A percentile compares a stretch with the other conserved stretches of the same genome.
Evolutionary conservation across 2,797 vertebrate species (phyloP).

Genomic region (Macrochelys suwanniensis): DNA sequence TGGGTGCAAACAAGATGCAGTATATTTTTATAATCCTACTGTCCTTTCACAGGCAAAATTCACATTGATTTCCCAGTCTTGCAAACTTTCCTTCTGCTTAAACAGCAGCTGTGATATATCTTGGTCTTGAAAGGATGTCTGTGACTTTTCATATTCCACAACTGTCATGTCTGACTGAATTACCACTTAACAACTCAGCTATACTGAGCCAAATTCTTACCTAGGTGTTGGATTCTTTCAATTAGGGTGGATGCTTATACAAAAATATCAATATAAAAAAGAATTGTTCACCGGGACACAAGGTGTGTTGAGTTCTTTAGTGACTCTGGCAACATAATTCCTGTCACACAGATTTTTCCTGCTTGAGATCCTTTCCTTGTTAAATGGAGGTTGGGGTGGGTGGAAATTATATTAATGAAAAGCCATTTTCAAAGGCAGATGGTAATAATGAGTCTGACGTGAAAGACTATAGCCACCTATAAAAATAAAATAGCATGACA

Average conservation of each 20-base stretch:
- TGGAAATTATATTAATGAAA: conserved; percentile 46
- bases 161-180: neutral
- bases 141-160: neutral
- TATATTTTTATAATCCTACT: neutral
- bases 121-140: neutral
- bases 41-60: neutral
- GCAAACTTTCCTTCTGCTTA: neutral
- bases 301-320: neutral
- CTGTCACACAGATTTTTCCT: neutral
- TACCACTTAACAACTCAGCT: neutral
- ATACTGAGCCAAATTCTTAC: conserved; percentile 20
- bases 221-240: conserved; percentile 29
- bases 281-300: conserved; percentile 15
- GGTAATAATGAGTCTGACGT: conserved; percentile 38
- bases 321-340: neutral
- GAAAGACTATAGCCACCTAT: conserved; percentile 32
- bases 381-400: conserved; percentile 28
- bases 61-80: neutral
- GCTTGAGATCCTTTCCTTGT: neutral
- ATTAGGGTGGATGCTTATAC: neutral
- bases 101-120: neutral
- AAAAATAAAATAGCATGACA: conserved; percentile 20
- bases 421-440: conserved; percentile 49
- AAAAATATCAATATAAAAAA: neutral
- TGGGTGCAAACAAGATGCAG: neutral